Percentiles rank a stretch among this genome's conserved stretches.
Conservation (phyloP, 1,140 invertebrate genomes). For the Centruroides sculpturatus region DNA sequence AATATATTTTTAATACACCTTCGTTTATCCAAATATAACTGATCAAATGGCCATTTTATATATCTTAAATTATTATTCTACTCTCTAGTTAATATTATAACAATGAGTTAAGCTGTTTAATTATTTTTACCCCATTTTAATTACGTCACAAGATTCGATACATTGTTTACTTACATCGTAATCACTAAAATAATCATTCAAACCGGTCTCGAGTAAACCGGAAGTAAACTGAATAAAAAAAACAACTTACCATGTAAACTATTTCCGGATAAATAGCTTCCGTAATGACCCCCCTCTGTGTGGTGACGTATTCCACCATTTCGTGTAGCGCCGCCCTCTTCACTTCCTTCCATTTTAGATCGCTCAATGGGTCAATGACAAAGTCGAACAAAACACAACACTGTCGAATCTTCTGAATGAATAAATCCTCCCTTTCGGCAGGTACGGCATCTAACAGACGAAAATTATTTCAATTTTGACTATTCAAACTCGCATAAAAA, state of each 20-base stretch:
- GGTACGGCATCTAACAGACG: constrained; percentile 64
- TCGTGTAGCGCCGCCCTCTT: constrained; percentile 89
- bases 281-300: constrained; percentile 80
- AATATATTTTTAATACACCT: no score
- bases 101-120: no score
- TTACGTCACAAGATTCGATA: no score
- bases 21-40: no score
- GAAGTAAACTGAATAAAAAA: background rate
- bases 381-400: constrained; percentile 99
- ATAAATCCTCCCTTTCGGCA: constrained; percentile 80
- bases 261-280: constrained; percentile 79
- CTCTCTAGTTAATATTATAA: no score
- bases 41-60: no score
- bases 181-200: no score
- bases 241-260: constrained; percentile 74
- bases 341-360: constrained; percentile 98
- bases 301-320: constrained; percentile 85
- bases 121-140: no score
- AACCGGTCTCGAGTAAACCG: no score
- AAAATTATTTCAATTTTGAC: constrained; percentile 12
- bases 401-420: constrained; percentile 91
- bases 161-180: no score
- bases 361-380: constrained; percentile 78
- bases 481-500: background rate
- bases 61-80: no score